A percentile compares a stretch with the other conserved stretches of the same genome.
phyloP scores from a whole-genome alignment of 1,140 invertebrate genomes.

The Cotesia typhae region DNA sequence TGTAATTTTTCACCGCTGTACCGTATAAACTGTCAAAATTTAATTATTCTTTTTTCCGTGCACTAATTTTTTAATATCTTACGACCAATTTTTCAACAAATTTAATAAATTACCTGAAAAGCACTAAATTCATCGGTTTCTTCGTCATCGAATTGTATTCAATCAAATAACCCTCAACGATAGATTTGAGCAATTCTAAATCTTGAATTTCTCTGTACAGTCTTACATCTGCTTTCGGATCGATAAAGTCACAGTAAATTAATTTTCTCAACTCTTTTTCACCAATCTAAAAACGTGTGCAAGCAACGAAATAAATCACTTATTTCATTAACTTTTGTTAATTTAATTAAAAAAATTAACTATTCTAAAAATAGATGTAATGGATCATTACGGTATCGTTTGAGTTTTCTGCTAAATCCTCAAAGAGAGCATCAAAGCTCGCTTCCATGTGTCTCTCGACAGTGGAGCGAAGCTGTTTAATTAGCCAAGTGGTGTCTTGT shows the following conservation, averaged over 20 bases:
- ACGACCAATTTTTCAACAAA: too few species aligned
- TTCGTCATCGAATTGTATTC: conserved; percentile 97
- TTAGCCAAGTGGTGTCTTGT: conserved; percentile 83
- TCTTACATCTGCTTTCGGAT: conserved; percentile 89
- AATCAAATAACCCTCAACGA: conserved; percentile 89
- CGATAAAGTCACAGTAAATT: conserved; percentile 94
- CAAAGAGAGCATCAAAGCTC: conserved; percentile 62
- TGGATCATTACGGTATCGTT: conserved; percentile 7
- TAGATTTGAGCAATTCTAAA: conserved; percentile 80
- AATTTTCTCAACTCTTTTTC: conserved; percentile 85
- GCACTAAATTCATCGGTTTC: conserved; percentile 95
- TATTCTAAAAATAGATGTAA: conserved; percentile 18
- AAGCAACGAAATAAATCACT: conserved; percentile 2
- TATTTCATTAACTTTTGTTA: background rate
- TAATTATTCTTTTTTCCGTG: too few species aligned
- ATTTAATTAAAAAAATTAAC: background rate
- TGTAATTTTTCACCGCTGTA: too few species aligned
- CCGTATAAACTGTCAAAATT: too few species aligned
- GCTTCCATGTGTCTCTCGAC: conserved; percentile 68
- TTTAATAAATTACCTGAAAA: conserved; percentile 77
- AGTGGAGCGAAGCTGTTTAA: conserved; percentile 71
- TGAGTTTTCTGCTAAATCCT: conserved; percentile 44
- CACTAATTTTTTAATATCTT: too few species aligned
- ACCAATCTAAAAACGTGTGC: conserved; percentile 67
- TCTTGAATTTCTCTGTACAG: conserved; percentile 90